These are phyloP conservation scores for Drosophila nigricruria DNA, from an alignment of 2,888 invertebrate species.

Conservation along the genomic window DNA sequence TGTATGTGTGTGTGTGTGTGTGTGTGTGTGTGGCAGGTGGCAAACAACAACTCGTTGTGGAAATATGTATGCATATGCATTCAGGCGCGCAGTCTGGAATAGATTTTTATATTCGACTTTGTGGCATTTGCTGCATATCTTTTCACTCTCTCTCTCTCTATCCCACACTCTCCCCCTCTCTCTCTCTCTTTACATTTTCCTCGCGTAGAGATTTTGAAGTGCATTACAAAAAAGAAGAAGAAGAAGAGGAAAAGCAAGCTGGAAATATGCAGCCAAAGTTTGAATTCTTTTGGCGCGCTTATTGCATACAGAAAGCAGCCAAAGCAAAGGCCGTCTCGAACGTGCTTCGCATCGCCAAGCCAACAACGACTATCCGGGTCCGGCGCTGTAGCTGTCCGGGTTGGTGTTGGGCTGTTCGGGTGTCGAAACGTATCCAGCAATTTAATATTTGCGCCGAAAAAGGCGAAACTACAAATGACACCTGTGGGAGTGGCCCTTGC, in stretches of 20 bases:
- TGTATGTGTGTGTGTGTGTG: neutral
- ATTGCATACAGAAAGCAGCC: conserved; percentile 31
- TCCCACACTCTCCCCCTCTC: conserved; percentile 1
- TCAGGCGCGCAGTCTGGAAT: conserved; percentile 39
- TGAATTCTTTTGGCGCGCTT: conserved; percentile 28
- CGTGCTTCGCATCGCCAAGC: conserved; percentile 32
- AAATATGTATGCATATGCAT: conserved; percentile 59
- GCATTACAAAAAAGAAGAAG: conserved; percentile 15
- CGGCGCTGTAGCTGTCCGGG: conserved; percentile 2
- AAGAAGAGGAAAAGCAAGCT: neutral
- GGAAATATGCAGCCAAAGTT: conserved; percentile 14
- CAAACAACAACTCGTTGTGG: conserved; percentile 39
- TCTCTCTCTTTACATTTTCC: neutral
- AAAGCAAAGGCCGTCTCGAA: conserved; percentile 23
- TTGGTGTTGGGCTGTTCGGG: conserved; percentile 3
- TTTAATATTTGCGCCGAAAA: conserved; percentile 38
- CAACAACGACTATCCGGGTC: neutral
- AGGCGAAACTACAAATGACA: conserved; percentile 40
- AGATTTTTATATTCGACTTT: conserved; percentile 61
- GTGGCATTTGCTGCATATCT: conserved; percentile 42
- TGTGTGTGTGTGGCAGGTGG: conserved; percentile 48
- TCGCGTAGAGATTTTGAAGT: conserved; percentile 29
- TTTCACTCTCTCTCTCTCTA: conserved; percentile 2
- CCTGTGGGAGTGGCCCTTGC: conserved; percentile 28
- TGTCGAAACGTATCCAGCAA: conserved; percentile 40